Conservation (phyloP, 2,113 vertebrate genomes). For the Callocephalon fimbriatum region DNA sequence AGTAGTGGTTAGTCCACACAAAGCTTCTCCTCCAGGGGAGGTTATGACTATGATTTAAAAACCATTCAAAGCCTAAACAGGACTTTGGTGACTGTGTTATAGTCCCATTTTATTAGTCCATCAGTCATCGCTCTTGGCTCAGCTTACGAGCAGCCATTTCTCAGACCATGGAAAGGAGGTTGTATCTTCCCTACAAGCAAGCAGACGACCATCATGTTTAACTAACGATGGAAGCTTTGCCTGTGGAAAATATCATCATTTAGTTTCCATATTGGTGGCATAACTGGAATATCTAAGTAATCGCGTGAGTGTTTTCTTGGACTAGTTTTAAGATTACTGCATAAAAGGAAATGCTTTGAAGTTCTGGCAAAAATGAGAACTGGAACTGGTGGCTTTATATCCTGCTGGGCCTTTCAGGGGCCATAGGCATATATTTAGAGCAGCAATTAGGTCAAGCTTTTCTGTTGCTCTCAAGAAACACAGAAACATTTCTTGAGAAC, state of each 20-base stretch:
- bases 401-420: slow-evolving; percentile 41
- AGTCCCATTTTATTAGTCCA: neutral
- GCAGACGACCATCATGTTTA: neutral
- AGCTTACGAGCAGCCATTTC: neutral
- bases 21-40: neutral
- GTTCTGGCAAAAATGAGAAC: slow-evolving; percentile 9
- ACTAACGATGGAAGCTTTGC: neutral
- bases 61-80: neutral
- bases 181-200: neutral
- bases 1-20: neutral
- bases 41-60: neutral
- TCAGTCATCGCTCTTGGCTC: neutral
- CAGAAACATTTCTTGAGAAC: neutral
- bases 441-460: neutral
- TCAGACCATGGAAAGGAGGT: neutral
- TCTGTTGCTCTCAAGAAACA: neutral
- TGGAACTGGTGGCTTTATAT: slow-evolving; percentile 27
- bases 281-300: slow-evolving; percentile 62
- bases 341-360: slow-evolving; percentile 58
- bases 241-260: slow-evolving; percentile 34
- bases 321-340: slow-evolving; percentile 29
- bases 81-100: neutral
- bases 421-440: neutral
- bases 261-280: slow-evolving; percentile 53
- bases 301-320: slow-evolving; percentile 31